These are phyloP conservation scores for Podarcis lilfordi DNA, from an alignment of 2,797 vertebrate genomes.

Conservation along the genomic window DNA sequence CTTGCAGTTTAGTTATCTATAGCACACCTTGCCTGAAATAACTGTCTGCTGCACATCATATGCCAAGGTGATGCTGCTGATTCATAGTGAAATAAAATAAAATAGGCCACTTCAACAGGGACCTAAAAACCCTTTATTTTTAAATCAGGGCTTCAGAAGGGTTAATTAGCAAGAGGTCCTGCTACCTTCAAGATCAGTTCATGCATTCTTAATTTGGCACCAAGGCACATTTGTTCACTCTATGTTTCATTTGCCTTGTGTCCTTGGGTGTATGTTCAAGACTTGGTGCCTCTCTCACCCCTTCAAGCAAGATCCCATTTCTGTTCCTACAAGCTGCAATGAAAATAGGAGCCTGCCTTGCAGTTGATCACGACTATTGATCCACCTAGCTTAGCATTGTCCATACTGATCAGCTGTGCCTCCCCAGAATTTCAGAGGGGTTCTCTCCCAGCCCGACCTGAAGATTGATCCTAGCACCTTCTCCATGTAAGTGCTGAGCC, in stretches of 20 bases:
- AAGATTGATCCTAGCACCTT: no score
- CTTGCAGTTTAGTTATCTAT: slow-evolving; percentile 72
- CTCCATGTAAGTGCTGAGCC: no score
- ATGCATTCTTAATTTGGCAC: accelerated
- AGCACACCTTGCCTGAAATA: slow-evolving; percentile 70
- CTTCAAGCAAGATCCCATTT: neutral
- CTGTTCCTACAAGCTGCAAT: accelerated
- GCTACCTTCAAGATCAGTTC: accelerated
- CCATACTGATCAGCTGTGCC: no score
- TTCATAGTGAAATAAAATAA: slow-evolving; percentile 9
- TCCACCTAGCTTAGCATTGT: no score
- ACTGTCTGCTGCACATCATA: slow-evolving; percentile 41
- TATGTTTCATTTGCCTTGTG: accelerated
- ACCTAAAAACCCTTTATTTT: slow-evolving; percentile 67
- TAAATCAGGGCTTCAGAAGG: slow-evolving; percentile 61
- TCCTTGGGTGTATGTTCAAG: slow-evolving; percentile 14
- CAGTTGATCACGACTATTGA: no score
- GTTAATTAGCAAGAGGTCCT: slow-evolving; percentile 60
- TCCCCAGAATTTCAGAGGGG: no score
- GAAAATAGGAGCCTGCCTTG: no score
- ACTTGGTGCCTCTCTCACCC: neutral
- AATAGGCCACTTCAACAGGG: slow-evolving; percentile 72
- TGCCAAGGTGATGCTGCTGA: slow-evolving; percentile 44
- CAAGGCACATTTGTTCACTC: accelerated
- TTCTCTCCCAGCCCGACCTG: no score